Base-by-base conservation (phyloP, 2,888 invertebrate species). In the Pandemis cinnamomeana region DNA sequence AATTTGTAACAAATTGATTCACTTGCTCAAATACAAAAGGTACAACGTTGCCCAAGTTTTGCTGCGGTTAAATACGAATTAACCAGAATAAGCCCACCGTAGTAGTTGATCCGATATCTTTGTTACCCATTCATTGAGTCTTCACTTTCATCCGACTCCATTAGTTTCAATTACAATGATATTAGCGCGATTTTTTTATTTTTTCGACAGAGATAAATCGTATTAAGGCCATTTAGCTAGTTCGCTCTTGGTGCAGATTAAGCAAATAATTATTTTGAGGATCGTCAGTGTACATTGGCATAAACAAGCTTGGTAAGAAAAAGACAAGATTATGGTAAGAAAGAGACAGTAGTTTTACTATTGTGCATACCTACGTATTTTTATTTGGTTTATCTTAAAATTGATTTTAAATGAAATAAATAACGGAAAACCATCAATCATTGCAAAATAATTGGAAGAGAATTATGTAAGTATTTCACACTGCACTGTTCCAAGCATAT, bases 121-220 rank as follows among this genome's bases (percentile, higher is more conserved):
- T 80, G 78, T 80, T 79, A 69, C 75, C 78, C 76, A 75, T 79
- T 79, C 79, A 80, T 80, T 80, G 76, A 79, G 75, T 75, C 77
- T 82, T 87, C 86, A 89, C 91, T 91, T 91, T 91, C 91, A 81
- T 87, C 82, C 76, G 78, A 77, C 82, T 82, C 84, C 82, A 87
- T 89, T 87, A 87, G 81, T 81, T 84, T 85, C 86, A 87, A 89
- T 88, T 89, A 87, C 82, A 81, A 83, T 86, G 84, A 83, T 83
- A 85, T 86, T 83, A 83, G 79, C 78, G 79, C 76, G 82, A 46
- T 46, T 82, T 80, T 78, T 79, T 72, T 76, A 76, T 67, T 67
- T 68, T 76, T 68, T 68, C 55, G 66, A 74, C 58, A 67, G 61
- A 71, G 58, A 51, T 69, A 60, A 61, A 67, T 71, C 67, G 58